Evolutionary conservation across 2,113 vertebrate genomes (phyloP).

Genomic region (Colistium nudipinnis): DNA sequence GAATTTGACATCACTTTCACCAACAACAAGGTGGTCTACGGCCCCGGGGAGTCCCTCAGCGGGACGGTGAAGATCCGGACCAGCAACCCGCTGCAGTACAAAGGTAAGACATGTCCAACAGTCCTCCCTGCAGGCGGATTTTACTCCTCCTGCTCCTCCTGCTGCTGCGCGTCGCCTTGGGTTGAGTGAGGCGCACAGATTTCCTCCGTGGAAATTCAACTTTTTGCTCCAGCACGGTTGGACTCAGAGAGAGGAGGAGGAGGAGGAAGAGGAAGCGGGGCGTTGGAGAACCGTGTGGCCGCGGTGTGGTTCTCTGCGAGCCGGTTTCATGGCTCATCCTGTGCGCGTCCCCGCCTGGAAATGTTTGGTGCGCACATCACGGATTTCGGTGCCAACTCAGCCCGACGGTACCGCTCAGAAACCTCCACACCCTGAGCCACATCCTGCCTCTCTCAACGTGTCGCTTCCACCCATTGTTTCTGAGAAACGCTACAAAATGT

Average conservation of each 20-base stretch:
- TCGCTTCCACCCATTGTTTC: constrained; percentile 31
- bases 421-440: constrained; percentile 15
- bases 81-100: constrained; percentile 84
- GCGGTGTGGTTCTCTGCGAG: background rate
- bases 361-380: background rate
- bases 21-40: constrained; percentile 91
- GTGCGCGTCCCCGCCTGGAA: background rate
- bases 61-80: constrained; percentile 88
- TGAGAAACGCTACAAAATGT: background rate
- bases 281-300: background rate
- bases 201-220: too few relatives aligned
- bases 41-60: constrained; percentile 90
- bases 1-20: constrained; percentile 90
- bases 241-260: too few relatives aligned
- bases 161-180: background rate
- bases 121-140: too few relatives aligned
- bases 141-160: too few relatives aligned
- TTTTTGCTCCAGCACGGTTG: too few relatives aligned
- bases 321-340: background rate
- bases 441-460: constrained; percentile 34
- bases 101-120: constrained; percentile 82
- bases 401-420: background rate
- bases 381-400: background rate
- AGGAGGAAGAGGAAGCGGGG: background rate
- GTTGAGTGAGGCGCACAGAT: background rate